Evolutionary conservation across 1,140 invertebrate genomes (phyloP).

Genomic region (Drosophila burlai): DNA sequence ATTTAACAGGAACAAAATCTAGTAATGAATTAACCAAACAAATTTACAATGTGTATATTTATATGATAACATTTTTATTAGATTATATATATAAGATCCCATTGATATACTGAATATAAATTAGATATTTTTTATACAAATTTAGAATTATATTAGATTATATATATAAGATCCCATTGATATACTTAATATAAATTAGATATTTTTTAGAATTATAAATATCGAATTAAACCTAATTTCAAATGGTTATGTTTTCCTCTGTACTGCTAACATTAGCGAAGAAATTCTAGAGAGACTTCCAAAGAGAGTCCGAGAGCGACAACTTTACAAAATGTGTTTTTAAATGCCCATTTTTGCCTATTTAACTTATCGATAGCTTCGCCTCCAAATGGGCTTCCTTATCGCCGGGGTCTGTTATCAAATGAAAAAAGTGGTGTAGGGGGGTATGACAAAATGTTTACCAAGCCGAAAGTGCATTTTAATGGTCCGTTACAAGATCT

Average conservation of each 20-base stretch:
- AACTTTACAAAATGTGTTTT: conserved; percentile 57
- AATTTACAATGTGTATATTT: too few relatives aligned
- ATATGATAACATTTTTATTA: too few relatives aligned
- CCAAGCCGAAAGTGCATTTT: conserved; percentile 37
- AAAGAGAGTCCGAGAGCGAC: not conserved
- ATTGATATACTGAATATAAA: too few relatives aligned
- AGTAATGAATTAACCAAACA: too few relatives aligned
- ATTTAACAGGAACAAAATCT: too few relatives aligned
- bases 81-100: too few relatives aligned
- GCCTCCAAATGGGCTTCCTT: conserved; percentile 39
- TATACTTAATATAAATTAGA: too few relatives aligned
- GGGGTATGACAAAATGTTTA: conserved; percentile 10
- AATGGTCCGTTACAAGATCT: conserved; percentile 43
- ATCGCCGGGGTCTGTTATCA: conserved; percentile 27
- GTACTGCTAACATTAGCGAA: not conserved
- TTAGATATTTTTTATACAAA: too few relatives aligned
- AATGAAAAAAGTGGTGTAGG: not conserved
- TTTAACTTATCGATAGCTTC: conserved; percentile 58
- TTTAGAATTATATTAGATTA: too few relatives aligned
- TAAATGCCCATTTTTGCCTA: conserved; percentile 48
- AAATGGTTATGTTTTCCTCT: not conserved
- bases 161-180: too few relatives aligned
- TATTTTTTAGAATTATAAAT: not conserved
- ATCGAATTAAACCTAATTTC: fast-evolving
- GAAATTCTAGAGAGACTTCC: not conserved